phyloP scores from a whole-genome alignment of 2,797 vertebrate species.

The Kryptopterus vitreolus region DNA sequence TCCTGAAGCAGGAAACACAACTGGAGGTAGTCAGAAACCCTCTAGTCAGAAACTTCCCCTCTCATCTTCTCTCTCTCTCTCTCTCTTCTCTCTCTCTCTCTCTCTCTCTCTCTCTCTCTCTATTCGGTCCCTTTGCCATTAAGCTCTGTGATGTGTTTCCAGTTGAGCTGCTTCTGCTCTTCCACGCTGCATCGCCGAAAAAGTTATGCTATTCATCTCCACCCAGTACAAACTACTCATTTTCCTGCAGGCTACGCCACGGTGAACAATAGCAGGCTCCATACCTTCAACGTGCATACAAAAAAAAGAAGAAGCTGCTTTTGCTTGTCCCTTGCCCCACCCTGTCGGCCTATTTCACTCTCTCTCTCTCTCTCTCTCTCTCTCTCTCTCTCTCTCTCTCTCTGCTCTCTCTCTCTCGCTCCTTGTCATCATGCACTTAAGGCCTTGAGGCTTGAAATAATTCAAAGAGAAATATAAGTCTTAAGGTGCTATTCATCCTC shows the following conservation, averaged over 20 bases:
- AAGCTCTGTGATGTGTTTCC: constrained; percentile 25
- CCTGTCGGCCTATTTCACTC: constrained; percentile 42
- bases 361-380: constrained; percentile 46
- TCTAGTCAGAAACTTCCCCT: neutral
- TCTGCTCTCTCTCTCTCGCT: constrained; percentile 44
- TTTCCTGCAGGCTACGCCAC: constrained; percentile 51
- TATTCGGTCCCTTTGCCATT: constrained; percentile 2
- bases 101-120: neutral
- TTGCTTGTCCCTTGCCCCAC: constrained; percentile 48
- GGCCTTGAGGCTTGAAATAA: constrained; percentile 67
- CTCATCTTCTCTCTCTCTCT: neutral
- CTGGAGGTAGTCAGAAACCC: neutral
- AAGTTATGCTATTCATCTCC: constrained; percentile 38
- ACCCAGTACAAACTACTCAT: constrained; percentile 42
- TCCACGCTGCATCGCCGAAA: constrained; percentile 21
- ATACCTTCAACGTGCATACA: constrained; percentile 49
- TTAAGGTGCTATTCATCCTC: constrained; percentile 77
- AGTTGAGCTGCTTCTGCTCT: constrained; percentile 21
- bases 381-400: constrained; percentile 29
- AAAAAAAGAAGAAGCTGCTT: constrained; percentile 56
- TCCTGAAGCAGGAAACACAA: neutral
- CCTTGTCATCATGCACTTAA: constrained; percentile 70
- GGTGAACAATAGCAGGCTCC: constrained; percentile 52
- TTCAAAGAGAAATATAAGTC: constrained; percentile 54
- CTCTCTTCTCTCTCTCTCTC: neutral